phyloP scores from a whole-genome alignment of 64 coral and sea anemone species.

The Acropora yongei region DNA sequence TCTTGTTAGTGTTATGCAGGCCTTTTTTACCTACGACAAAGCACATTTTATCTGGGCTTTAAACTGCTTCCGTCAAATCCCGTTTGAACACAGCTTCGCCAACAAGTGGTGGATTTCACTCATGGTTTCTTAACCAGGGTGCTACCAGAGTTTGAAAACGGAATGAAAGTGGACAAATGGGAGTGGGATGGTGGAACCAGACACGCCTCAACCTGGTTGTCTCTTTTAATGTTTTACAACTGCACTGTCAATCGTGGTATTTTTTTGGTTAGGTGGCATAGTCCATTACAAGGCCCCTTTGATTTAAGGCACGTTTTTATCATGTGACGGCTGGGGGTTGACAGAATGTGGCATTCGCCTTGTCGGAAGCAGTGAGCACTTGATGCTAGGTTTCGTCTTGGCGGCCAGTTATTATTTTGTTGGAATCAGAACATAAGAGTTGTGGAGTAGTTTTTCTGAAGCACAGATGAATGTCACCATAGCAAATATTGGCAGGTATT shows the following conservation, averaged over 20 bases:
- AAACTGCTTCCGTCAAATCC: not conserved
- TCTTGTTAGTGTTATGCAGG: too few species aligned
- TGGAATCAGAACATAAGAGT: not conserved
- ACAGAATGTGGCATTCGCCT: not conserved
- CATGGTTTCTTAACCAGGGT: not conserved
- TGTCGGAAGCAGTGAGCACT: not conserved
- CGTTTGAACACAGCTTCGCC: not conserved
- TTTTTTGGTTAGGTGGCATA: not conserved
- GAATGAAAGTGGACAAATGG: not conserved
- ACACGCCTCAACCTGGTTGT: not conserved
- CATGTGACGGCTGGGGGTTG: not conserved
- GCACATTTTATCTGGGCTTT: too few species aligned
- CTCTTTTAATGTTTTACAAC: not conserved
- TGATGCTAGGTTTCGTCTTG: not conserved
- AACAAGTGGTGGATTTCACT: not conserved
- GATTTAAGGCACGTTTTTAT: not conserved
- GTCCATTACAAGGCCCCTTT: slow-evolving; percentile 6
- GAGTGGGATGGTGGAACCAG: not conserved
- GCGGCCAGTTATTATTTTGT: too few species aligned
- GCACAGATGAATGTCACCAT: not conserved
- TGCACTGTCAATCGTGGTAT: not conserved
- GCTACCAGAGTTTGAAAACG: not conserved
- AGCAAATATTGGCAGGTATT: not conserved
- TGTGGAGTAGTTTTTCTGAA: not conserved
- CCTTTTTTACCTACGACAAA: too few species aligned